Evolutionary conservation across 2,113 vertebrate genomes (phyloP).

Genomic region (Rhinopomastus cyanomelas): DNA sequence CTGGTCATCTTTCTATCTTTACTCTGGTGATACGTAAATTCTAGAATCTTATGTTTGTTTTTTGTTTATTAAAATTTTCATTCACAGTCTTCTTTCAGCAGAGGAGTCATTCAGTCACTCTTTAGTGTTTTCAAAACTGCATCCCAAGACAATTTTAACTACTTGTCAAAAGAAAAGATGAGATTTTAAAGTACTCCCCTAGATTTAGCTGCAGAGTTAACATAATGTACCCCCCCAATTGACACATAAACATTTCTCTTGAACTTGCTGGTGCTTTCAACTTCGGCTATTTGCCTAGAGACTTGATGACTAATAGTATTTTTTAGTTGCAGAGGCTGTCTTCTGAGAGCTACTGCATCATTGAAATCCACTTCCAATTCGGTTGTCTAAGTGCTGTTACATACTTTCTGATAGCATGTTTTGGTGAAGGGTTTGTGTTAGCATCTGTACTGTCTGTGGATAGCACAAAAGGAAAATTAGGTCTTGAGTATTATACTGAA

Average conservation of each 20-base stretch:
- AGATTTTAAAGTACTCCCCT: background rate
- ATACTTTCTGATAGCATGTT: background rate
- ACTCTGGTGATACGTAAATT: background rate
- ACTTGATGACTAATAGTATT: background rate
- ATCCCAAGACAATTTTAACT: background rate
- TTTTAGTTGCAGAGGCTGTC: background rate
- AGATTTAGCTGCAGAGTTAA: background rate
- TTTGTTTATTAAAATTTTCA: background rate
- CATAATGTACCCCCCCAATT: background rate
- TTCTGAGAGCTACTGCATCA: accelerated
- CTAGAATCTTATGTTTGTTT: background rate
- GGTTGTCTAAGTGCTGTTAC: accelerated
- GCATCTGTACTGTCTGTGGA: accelerated
- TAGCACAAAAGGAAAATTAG: background rate
- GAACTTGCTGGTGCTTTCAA: background rate
- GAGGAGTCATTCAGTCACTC: background rate
- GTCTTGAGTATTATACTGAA: background rate
- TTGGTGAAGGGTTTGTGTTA: background rate
- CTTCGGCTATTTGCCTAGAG: background rate
- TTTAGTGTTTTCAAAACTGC: background rate
- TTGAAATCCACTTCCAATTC: background rate
- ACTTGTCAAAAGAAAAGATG: background rate
- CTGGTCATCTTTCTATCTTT: background rate
- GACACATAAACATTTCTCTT: background rate
- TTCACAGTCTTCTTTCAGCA: background rate